Evolutionary conservation across 2,888 invertebrate species (phyloP), one percentile per base, ranked within the genome.

Genomic region (Drosophila cracens): DNA sequence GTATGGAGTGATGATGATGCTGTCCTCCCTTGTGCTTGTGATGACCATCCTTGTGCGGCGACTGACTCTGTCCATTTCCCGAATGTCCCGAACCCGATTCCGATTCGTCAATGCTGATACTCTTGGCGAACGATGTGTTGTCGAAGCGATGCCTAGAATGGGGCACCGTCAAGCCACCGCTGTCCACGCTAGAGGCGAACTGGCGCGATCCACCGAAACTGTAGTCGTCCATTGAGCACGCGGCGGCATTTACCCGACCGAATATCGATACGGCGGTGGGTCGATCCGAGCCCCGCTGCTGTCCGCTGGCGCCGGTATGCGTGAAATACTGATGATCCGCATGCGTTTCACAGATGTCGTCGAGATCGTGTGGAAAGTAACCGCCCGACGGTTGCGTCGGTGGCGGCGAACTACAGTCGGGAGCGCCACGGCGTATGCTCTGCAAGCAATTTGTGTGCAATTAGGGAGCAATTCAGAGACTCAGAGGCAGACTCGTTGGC

Each of bases 1-100:
- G 96, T 85, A 97, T 96, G 33, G 96, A 95, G 92, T 96, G 95
- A 89, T 95, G 95, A 88, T 95, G 71, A 18, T 90, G 81, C 6
- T 76, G 75, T 10, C 29, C 29, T 11, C 46, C 46, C 69, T 79
- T 78, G 33, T 85, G 86, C 70, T 87, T 83, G 33, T 81, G 82
- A 40, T 83, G 87, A 0, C 54, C 60, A 13, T 83, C 80, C 70
- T 85, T 90, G 29, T 70, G 54, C 46, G 85, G 84, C 16, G 87
- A 87, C 18, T 31, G 57, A 16, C 21, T 29, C n/a, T 57, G 38
- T 29, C n/a, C 40, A 4, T 49, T 5, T 27, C 49, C 27, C 27
- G 49, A 27, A 18, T 27, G n/a, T n/a, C 31, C 34, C 4, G 33
- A 25, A 3, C 18, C 38, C 38, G 53, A 67, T 21, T 88, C 87